Evolutionary conservation across 1,140 invertebrate genomes (phyloP), one percentile per base, ranked within the genome.

Genomic region (Cydia pomonella): DNA sequence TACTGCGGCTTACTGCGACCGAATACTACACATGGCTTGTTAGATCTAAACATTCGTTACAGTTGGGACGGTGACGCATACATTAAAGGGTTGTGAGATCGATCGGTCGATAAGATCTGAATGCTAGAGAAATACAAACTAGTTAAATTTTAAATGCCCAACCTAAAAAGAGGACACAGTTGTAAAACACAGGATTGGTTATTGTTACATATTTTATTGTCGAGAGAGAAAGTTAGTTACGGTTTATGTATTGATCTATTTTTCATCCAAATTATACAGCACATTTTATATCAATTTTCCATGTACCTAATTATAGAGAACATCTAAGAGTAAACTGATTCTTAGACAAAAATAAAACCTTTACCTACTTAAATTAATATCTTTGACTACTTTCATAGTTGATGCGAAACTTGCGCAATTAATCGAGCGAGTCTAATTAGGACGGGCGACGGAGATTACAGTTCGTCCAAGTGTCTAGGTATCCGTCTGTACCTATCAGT

Each of bases 141-240:
- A 88, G 85, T 88, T 91, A 82, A 85, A 83, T 85, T 86, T 81
- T 62, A 78, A 81, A 79, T 76, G 78, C 76, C 79, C 76, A 83
- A 77, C 77, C 77, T 77, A 84, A 84, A 84, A 87, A 86, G 82
- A 84, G 77, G 81, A 82, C 75, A 79, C 38, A 73, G 74, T 78
- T 86, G 82, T 86, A 83, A 84, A 84, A 87, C 82, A 85, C 82
- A 87, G 83, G 81, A 86, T 82, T 78, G 77, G 77, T 83, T 79
- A 86, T 90, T 91, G 87, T 92, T 87, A 84, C 82, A 86, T 84
- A 85, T 87, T 90, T 90, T 84, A 85, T 83, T 82, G 86, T 76
- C 74, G 74, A 82, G 73, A 84, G 84, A 83, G 81, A 88, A 87
- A 86, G 84, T 85, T 38, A 38, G 1, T 85, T 80, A 78, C 89